Conservation (phyloP, 2,888 invertebrate species). For the Melolontha melolontha region DNA sequence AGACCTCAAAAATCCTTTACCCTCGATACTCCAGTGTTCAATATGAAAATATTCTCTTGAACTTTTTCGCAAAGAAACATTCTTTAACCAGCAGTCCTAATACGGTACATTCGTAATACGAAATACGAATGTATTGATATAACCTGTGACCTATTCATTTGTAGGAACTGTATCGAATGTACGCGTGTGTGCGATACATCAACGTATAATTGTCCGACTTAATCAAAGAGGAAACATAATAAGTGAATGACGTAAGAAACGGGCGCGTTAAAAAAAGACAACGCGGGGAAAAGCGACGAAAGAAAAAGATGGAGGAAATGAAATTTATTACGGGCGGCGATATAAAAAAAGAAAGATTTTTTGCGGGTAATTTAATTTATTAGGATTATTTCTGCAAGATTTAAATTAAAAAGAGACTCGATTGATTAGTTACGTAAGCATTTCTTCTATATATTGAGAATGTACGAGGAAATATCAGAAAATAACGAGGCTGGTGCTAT, state of each 20-base stretch:
- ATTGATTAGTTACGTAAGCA: slow-evolving; percentile 2
- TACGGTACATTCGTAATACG: slow-evolving; percentile 9
- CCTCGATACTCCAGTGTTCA: too few relatives aligned
- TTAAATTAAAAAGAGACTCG: slow-evolving; percentile 1
- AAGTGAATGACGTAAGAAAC: slow-evolving; percentile 16
- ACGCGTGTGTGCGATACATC: slow-evolving; percentile 2
- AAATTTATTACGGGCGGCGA: slow-evolving; percentile 9
- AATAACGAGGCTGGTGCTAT: too few relatives aligned
- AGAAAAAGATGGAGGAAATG: slow-evolving; percentile 5
- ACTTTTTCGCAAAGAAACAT: too few relatives aligned
- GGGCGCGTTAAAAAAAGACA: background rate
- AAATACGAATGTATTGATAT: too few relatives aligned
- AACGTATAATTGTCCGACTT: slow-evolving; percentile 29
- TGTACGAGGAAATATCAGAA: too few relatives aligned
- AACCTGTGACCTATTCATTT: slow-evolving; percentile 21
- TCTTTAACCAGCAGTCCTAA: background rate
- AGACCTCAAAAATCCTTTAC: too few relatives aligned
- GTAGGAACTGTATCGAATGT: background rate
- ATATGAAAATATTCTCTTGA: too few relatives aligned
- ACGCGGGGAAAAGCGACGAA: background rate
- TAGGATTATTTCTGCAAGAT: slow-evolving; percentile 4
- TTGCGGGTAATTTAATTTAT: slow-evolving; percentile 18
- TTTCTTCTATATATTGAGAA: too few relatives aligned
- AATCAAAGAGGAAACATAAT: slow-evolving; percentile 26
- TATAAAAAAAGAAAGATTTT: slow-evolving; percentile 8